Evolutionary conservation across 2,888 invertebrate genomes (phyloP).

Genomic region (Drosophila pegasa): DNA sequence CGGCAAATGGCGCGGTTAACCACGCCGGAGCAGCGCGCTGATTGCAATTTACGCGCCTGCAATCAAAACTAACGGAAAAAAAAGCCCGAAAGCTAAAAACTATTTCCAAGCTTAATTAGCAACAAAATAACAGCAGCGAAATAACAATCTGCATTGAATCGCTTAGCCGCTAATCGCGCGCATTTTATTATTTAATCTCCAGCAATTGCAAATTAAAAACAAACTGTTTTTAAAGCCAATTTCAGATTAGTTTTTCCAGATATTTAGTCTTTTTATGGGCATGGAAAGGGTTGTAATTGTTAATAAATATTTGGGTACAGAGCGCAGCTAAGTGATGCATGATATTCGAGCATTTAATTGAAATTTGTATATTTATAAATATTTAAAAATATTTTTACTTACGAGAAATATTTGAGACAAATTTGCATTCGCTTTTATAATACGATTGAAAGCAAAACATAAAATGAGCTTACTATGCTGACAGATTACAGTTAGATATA

Average conservation of each 20-base stretch:
- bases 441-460: too few species aligned
- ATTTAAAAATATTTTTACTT: too few species aligned
- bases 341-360: too few species aligned
- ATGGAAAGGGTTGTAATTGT: too few species aligned
- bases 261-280: background rate
- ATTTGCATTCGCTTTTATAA: too few species aligned
- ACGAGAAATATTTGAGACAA: too few species aligned
- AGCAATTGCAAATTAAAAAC: background rate
- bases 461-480: too few species aligned
- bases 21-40: slow-evolving; percentile 38
- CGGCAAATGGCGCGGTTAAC: slow-evolving; percentile 48
- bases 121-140: background rate
- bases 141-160: slow-evolving; percentile 12
- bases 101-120: slow-evolving; percentile 34
- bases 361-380: too few species aligned
- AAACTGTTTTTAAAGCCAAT: background rate
- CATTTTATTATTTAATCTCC: background rate
- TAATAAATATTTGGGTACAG: too few species aligned
- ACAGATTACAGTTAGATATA: too few species aligned
- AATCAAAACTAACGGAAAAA: slow-evolving; percentile 29
- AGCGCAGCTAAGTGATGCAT: too few species aligned
- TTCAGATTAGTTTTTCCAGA: background rate
- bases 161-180: background rate
- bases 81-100: slow-evolving; percentile 30
- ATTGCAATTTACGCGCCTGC: slow-evolving; percentile 52